A percentile compares a stretch with the other conserved stretches of the same genome.
phyloP scores from a whole-genome alignment of 1,140 invertebrate genomes.

The Neotoxoptera formosana region DNA sequence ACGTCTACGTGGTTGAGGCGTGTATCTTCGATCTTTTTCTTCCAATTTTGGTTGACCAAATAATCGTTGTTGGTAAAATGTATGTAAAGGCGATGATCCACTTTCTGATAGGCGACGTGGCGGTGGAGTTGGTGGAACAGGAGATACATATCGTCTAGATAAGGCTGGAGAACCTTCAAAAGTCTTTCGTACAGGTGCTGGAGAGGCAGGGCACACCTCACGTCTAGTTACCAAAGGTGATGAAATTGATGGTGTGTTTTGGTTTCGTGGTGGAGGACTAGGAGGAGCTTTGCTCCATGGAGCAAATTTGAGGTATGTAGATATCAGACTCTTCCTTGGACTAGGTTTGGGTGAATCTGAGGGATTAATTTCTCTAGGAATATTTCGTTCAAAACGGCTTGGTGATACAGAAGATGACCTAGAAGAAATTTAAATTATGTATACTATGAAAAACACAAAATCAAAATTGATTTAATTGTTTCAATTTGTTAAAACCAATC shows the following conservation, averaged over 20 bases:
- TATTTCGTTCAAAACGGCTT: conserved; percentile 63
- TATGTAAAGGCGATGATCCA: conserved; percentile 69
- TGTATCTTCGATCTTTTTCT: conserved; percentile 69
- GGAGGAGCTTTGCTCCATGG: conserved; percentile 65
- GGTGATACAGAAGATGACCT: conserved; percentile 62
- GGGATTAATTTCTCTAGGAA: conserved; percentile 71
- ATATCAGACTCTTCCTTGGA: conserved; percentile 63
- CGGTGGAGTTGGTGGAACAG: conserved; percentile 73
- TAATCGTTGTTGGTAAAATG: conserved; percentile 65
- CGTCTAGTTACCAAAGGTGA: conserved; percentile 71
- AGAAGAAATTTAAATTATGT: conserved; percentile 27
- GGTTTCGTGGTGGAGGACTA: conserved; percentile 73
- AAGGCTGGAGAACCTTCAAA: conserved; percentile 67
- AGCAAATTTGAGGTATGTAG: conserved; percentile 59
- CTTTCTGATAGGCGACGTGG: conserved; percentile 71
- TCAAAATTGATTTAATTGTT: neutral
- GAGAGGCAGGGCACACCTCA: conserved; percentile 66
- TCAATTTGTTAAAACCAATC: neutral
- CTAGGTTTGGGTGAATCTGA: conserved; percentile 78
- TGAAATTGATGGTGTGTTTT: conserved; percentile 65
- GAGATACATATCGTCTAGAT: conserved; percentile 71
- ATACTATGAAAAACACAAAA: neutral
- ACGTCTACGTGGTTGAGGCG: conserved; percentile 75
- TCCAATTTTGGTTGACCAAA: conserved; percentile 55
- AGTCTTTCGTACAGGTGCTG: conserved; percentile 59